Evolutionary conservation across 2,113 vertebrate genomes (phyloP), one percentile per base, ranked within the genome.

Genomic region (Silurus asotus): DNA sequence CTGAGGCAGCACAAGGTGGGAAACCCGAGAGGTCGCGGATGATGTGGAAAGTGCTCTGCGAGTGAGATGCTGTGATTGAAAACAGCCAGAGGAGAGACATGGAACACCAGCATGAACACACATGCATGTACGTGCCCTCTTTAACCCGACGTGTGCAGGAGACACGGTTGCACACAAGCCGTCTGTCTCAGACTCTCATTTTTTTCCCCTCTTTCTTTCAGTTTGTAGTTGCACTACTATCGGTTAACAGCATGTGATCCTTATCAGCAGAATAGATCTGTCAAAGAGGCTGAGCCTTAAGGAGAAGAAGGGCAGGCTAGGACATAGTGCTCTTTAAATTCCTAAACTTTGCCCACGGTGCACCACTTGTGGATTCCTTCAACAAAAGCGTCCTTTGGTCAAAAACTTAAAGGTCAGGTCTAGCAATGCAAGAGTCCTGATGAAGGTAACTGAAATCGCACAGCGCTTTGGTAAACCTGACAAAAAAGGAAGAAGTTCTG

Each of bases 61-160:
- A 89, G 88, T 83, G 89, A 89, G 84, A 75, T 81, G 65, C 87
- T 15, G 56, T 81, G 86, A 89, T 87, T 86, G 86, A 82, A 84
- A 88, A 86, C 88, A 89, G 80, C 80, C 49, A 82, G 59, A 25
- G 79, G 59, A 77, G 49, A 87, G 80, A 77, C 86, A 37, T 37
- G 58, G 69, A 48, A 69, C 69, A 58, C 10, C 10, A 59, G 9
- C 20, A 84, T n/a, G 23, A 77, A 84, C 59, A 81, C 8, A 4
- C 83, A 25, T 74, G 61, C 81, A 76, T 78, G 67, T 76, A 59
- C 84, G 19, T 76, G 19, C 84, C 25, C 69, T 53, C 20, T 84
- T 88, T 69, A 84, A 51, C 28, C 37, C 77, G 81, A 85, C 81
- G 83, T 85, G 72, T 79, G 13, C 59, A 86, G 76, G 65, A 87